Evolutionary conservation across 1,140 invertebrate genomes (phyloP), one percentile per base, ranked within the genome.

Genomic region (Drosophila mayri): DNA sequence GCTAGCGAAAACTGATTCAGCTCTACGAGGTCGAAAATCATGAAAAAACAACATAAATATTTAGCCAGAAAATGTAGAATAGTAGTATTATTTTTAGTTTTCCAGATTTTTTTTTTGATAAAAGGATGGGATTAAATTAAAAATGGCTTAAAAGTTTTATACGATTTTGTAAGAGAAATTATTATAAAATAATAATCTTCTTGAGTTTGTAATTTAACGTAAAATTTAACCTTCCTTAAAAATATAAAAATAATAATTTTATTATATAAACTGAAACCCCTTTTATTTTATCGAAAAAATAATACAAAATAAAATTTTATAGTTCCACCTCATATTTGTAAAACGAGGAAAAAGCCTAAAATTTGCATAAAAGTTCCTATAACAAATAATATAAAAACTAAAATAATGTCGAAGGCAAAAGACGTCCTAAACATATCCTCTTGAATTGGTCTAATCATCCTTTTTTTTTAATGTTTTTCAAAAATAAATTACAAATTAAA

Each of bases 1-100:
- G 91, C 91, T 80, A 92, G 66, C 7, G 78, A 88, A 66, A 92
- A 92, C 68, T 91, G 88, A 63, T 91, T 92, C 49, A 92, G 70
- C 66, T 81, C 91, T 92, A 75, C 25, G 47, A 46, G 20, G 49
- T 74, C 47, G 38, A 85, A 61, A 71, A 73, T 44, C 59, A 52
- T 63, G 35, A 46, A 52, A 59, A 59, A 76, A 68, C 14, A 40
- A 40, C 18, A 54, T 41, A 73, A 52, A 59, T 10, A 7, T 62
- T 54, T 55, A 47, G 25, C 37, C 30, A 35, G 43, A 59, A 60
- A 18, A 20, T 37, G 16, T 28, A 47, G 18, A 74, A 41, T 16
- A 6, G 8, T 54, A 10, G 18, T 20, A 14, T 32, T 54, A 6
- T 22, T 10, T 37, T 11, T 37, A 37, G 4, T 22, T 16, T 54